Conservation (phyloP, 2,888 invertebrate genomes). For the Tetropium fuscum region DNA sequence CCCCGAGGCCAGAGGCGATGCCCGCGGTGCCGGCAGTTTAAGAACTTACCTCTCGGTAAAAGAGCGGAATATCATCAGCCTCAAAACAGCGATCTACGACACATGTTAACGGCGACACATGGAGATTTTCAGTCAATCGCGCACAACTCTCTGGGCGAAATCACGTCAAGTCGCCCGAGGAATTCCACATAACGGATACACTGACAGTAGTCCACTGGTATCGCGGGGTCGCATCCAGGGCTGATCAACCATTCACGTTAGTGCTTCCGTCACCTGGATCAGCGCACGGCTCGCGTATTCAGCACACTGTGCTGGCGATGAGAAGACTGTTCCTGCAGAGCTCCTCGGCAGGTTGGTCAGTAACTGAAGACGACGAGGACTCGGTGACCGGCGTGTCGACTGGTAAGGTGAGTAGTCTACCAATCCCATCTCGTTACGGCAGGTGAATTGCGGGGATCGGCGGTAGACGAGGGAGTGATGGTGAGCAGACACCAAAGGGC, state of each 20-base stretch:
- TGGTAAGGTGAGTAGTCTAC: conserved; percentile 58
- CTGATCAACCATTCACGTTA: conserved; percentile 37
- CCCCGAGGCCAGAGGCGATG: too few species aligned
- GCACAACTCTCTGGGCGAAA: conserved; percentile 33
- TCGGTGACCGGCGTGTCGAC: conserved; percentile 47
- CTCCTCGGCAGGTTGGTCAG: conserved; percentile 49
- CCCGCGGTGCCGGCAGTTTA: too few species aligned
- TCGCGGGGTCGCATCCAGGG: conserved; percentile 7
- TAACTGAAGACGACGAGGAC: conserved; percentile 51
- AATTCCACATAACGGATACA: conserved; percentile 53
- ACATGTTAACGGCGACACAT: conserved; percentile 51
- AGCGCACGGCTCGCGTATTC: conserved; percentile 2
- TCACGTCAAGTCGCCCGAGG: conserved; percentile 48
- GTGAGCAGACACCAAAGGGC: conserved; percentile 60
- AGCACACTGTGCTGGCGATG: background rate
- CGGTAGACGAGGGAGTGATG: conserved; percentile 48
- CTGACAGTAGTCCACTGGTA: conserved; percentile 45
- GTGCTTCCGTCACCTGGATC: too few species aligned
- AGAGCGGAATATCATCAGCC: conserved; percentile 56
- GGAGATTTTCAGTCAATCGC: conserved; percentile 35
- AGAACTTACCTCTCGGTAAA: conserved; percentile 57
- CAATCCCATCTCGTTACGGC: conserved; percentile 60
- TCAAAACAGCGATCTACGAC: conserved; percentile 45
- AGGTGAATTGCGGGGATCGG: conserved; percentile 56
- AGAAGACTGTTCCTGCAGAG: conserved; percentile 20